phyloP scores from a whole-genome alignment of 2,888 invertebrate genomes.

The Caenorhabditis uteleia region DNA sequence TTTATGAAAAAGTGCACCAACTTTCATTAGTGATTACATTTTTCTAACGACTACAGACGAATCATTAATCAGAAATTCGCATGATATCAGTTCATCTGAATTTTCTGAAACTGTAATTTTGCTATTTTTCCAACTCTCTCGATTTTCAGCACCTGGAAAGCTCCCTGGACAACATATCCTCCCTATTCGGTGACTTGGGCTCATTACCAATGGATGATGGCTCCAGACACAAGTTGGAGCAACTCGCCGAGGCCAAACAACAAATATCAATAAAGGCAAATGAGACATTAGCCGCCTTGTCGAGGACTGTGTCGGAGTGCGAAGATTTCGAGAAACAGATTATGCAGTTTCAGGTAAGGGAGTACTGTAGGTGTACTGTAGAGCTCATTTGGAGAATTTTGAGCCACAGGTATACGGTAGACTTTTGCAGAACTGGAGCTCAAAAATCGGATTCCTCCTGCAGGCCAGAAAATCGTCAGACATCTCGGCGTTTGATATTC shows the following conservation, averaged over 20 bases:
- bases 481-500: conserved; percentile 81
- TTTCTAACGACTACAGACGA: too few species aligned
- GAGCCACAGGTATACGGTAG: too few species aligned
- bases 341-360: conserved; percentile 34
- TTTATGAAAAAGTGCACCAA: too few species aligned
- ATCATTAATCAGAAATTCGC: too few species aligned
- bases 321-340: conserved; percentile 57
- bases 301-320: conserved; percentile 51
- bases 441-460: conserved; percentile 77
- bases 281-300: conserved; percentile 22
- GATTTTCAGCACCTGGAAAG: conserved; percentile 50
- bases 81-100: not conserved
- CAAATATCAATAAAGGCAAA: conserved; percentile 19
- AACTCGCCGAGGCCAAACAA: conserved; percentile 18
- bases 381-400: not conserved
- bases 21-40: too few species aligned
- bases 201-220: conserved; percentile 30
- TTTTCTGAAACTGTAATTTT: not conserved
- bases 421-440: conserved; percentile 79
- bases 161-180: conserved; percentile 45
- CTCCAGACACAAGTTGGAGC: conserved; percentile 14
- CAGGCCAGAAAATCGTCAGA: conserved; percentile 80
- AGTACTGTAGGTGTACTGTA: too few species aligned
- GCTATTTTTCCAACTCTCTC: not conserved
- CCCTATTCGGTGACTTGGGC: conserved; percentile 29